Conservation (phyloP, 2,888 invertebrate species). For the Drosophila falleni region DNA sequence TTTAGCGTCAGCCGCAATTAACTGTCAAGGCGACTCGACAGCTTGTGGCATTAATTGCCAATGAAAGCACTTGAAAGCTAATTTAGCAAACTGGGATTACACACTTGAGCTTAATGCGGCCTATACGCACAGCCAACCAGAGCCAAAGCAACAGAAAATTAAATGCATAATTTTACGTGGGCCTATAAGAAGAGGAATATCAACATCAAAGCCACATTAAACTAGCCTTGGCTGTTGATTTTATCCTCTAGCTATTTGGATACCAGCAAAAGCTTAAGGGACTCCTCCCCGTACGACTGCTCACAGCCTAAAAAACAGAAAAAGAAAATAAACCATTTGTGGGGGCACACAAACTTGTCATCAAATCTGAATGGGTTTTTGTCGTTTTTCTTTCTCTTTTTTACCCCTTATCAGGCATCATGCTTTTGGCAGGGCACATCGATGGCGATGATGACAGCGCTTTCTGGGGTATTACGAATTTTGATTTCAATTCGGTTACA, state of each 20-base stretch:
- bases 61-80: conserved; percentile 75
- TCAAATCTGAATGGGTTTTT: conserved; percentile 50
- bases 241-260: conserved; percentile 19
- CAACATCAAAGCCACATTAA: conserved; percentile 45
- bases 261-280: conserved; percentile 12
- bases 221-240: conserved; percentile 23
- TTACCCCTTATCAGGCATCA: conserved; percentile 34
- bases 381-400: conserved; percentile 17
- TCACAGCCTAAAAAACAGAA: conserved; percentile 8
- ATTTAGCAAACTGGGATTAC: conserved; percentile 64
- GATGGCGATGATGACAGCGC: conserved; percentile 44
- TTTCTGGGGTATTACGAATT: conserved; percentile 57
- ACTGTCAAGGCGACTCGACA: conserved; percentile 58
- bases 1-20: conserved; percentile 65
- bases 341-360: conserved; percentile 47
- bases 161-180: conserved; percentile 52
- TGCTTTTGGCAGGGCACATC: conserved; percentile 28
- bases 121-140: conserved; percentile 37
- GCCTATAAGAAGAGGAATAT: conserved; percentile 19
- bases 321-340: conserved; percentile 28
- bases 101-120: conserved; percentile 70
- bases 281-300: background rate
- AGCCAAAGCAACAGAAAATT: conserved; percentile 19
- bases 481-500: conserved; percentile 60
- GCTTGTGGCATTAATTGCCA: conserved; percentile 72